Conservation (phyloP, 2,888 invertebrate species). For the Drosophila austrosaltans region DNA sequence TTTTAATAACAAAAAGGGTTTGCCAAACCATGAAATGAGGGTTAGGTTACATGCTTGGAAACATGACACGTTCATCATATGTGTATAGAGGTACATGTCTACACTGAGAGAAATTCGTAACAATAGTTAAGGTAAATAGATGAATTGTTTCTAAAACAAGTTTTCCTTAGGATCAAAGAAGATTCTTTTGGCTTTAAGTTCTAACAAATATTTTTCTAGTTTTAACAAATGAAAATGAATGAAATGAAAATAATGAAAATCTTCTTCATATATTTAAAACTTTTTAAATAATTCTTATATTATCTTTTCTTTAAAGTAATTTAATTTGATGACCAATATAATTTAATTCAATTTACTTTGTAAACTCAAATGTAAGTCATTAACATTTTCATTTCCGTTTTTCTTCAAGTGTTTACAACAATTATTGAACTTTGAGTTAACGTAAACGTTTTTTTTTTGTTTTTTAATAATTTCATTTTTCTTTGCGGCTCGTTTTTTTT, state of each 20-base stretch:
- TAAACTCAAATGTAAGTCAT: not conserved
- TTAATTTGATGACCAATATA: too few relatives aligned
- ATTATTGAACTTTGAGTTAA: slow-evolving; percentile 14
- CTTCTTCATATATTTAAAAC: too few relatives aligned
- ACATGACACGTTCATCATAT: slow-evolving; percentile 39
- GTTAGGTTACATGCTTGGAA: slow-evolving; percentile 34
- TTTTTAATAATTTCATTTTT: slow-evolving; percentile 4
- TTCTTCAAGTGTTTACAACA: slow-evolving; percentile 9
- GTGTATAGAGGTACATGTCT: slow-evolving; percentile 17
- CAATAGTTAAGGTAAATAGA: too few relatives aligned
- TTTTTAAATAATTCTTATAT: too few relatives aligned
- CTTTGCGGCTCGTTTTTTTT: slow-evolving; percentile 27
- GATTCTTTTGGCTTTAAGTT: too few relatives aligned
- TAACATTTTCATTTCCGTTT: slow-evolving; percentile 14
- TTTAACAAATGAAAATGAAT: too few relatives aligned
- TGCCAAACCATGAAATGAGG: slow-evolving; percentile 42
- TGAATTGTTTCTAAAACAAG: too few relatives aligned
- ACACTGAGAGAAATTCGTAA: not conserved
- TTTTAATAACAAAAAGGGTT: slow-evolving; percentile 36
- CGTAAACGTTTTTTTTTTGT: slow-evolving; percentile 47
- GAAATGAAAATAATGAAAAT: too few relatives aligned
- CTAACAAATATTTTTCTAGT: too few relatives aligned
- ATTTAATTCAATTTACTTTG: too few relatives aligned
- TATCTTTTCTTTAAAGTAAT: too few relatives aligned
- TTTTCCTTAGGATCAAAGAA: too few relatives aligned